Percentiles rank a stretch among this genome's conserved stretches.
These are phyloP conservation scores for Chelonia mydas DNA, from an alignment of 2,797 vertebrate genomes.

Conservation along the genomic window DNA sequence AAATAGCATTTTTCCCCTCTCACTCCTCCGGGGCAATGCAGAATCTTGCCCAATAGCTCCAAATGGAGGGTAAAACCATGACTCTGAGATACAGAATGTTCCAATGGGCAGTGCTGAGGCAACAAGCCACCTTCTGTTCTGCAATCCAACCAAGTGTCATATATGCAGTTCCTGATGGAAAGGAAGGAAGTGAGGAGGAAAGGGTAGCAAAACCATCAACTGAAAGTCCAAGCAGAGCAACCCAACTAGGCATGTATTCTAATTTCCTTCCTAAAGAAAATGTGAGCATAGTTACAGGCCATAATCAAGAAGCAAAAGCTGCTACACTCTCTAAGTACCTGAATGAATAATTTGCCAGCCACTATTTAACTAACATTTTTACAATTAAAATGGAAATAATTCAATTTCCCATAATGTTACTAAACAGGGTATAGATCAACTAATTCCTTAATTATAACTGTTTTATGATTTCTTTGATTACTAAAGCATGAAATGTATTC, in stretches of 20 bases:
- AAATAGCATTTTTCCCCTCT: background rate
- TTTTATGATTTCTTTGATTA: constrained; percentile 41
- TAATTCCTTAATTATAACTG: constrained; percentile 50
- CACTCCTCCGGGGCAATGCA: background rate
- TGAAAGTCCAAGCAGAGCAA: background rate
- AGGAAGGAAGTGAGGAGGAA: background rate
- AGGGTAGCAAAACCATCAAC: background rate
- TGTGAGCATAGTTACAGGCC: background rate
- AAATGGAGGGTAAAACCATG: background rate
- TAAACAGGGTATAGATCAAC: constrained; percentile 49
- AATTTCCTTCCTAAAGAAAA: background rate
- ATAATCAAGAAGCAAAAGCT: background rate
- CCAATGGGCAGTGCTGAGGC: background rate
- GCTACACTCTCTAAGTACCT: background rate
- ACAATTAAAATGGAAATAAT: constrained; percentile 62
- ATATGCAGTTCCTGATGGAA: background rate
- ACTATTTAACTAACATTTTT: constrained; percentile 26
- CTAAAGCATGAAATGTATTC: constrained; percentile 50
- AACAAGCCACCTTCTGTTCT: background rate
- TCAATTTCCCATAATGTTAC: constrained; percentile 10
- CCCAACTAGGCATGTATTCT: background rate
- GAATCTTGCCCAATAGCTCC: background rate
- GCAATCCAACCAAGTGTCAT: background rate
- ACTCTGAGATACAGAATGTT: background rate
- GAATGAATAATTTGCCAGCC: background rate